Evolutionary conservation across 2,888 invertebrate species (phyloP), one percentile per base, ranked within the genome.

Genomic region (Drosophila pullipes): DNA sequence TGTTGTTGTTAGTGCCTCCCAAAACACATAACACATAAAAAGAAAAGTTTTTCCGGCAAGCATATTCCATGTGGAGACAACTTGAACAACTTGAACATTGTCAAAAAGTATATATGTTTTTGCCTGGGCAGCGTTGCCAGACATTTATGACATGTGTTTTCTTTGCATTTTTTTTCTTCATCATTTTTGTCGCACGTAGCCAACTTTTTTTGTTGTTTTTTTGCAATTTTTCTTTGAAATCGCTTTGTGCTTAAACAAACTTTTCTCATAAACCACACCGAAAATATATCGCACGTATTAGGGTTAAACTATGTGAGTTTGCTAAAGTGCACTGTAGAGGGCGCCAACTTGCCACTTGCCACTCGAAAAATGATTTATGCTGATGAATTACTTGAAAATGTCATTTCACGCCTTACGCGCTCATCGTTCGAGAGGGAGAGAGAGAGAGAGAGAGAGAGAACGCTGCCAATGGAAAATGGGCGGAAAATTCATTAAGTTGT

Each of bases 401-500:
- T 73, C 73, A 78, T 82, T 82, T 76, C 57, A 76, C 47, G 78
- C 60, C 52, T 53, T 37, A 11, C 35, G 9, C 33, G 33, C 49
- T 41, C 47, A 37, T 50, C 68, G 35, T 4, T 22, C 16, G 31
- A 3, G 55, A 16, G 31, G 13, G n/a, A 7, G 11, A 4, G 35
- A 25, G 16, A 22, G 30, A 52, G 37, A 28, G 9, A 6, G 31
- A n/a, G 4, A 25, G 35, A 18, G 18, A 31, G n/a, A 31, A 9
- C 55, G 37, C 35, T 30, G 28, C 39, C 52, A 49, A 67, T 65
- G 50, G 50, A 52, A 47, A 76, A 59, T 61, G 73, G 54, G 58
- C 58, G 58, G 25, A 72, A 88, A 90, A 89, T 90, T 87, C 87
- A 87, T 89, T 87, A 87, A 87, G 81, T 85, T 87, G 87, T 87